phyloP scores from a whole-genome alignment of 2,113 vertebrate genomes.

The Ptyas mucosa region DNA sequence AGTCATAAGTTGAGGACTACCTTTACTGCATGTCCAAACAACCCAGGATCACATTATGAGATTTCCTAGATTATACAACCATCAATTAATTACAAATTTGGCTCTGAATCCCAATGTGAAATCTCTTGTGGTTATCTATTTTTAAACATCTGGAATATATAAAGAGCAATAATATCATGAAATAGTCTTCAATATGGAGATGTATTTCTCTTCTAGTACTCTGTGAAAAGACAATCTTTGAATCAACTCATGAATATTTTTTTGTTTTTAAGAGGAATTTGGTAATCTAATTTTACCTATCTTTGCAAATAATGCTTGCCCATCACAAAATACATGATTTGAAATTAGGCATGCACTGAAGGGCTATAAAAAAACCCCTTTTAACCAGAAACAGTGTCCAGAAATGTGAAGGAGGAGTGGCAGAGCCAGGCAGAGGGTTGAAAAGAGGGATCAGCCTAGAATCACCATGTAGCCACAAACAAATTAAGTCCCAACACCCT shows the following conservation, averaged over 20 bases:
- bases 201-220: not conserved
- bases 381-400: not conserved
- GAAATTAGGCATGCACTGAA: not conserved
- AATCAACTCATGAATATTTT: not conserved
- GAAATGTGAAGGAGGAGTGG: not conserved
- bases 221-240: accelerated
- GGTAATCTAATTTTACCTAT: not conserved
- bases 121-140: not conserved
- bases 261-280: not conserved
- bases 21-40: accelerated
- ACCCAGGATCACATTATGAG: not conserved
- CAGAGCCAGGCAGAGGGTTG: not conserved
- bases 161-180: accelerated
- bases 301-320: not conserved
- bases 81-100: not conserved
- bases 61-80: accelerated
- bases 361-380: accelerated
- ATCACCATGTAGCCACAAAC: not conserved
- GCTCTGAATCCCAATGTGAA: not conserved
- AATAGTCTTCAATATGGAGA: not conserved
- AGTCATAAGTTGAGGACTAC: not conserved
- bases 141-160: not conserved
- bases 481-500: not conserved
- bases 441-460: not conserved
- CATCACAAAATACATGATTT: accelerated